phyloP scores from a whole-genome alignment of 2,113 vertebrate species.

The Ceyx margarethae region DNA sequence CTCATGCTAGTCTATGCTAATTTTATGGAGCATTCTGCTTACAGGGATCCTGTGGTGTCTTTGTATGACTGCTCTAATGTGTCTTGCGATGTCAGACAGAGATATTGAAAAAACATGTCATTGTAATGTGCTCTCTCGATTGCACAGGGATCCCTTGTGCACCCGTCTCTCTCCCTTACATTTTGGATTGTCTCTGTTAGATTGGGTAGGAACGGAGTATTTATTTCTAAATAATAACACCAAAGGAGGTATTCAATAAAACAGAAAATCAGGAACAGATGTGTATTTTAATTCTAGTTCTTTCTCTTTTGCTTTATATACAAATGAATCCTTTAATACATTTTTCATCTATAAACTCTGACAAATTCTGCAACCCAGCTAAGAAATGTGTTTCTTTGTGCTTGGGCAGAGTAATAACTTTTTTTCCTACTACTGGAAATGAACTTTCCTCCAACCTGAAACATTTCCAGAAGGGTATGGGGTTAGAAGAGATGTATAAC shows the following conservation, averaged over 20 bases:
- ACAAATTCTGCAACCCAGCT: neutral
- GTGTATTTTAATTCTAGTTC: neutral
- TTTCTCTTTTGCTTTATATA: neutral
- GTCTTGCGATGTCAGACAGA: neutral
- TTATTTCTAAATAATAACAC: neutral
- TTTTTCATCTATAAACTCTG: neutral
- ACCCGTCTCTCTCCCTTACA: neutral
- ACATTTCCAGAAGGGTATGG: neutral
- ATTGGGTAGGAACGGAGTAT: neutral
- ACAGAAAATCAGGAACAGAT: neutral
- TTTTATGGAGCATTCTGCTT: neutral
- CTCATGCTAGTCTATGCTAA: neutral
- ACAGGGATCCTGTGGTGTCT: neutral
- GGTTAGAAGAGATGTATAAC: neutral
- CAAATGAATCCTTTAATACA: neutral
- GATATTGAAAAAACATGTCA: neutral
- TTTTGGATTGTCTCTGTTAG: neutral
- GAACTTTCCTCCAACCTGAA: neutral
- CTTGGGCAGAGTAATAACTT: neutral
- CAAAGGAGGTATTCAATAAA: neutral
- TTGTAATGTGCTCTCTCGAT: fast-evolving
- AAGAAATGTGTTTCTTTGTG: neutral
- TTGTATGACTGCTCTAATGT: neutral
- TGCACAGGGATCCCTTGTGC: neutral
- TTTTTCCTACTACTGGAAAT: neutral